These are phyloP conservation scores for Notolabrus celidotus DNA, from an alignment of 2,797 vertebrate genomes.

Conservation along the genomic window DNA sequence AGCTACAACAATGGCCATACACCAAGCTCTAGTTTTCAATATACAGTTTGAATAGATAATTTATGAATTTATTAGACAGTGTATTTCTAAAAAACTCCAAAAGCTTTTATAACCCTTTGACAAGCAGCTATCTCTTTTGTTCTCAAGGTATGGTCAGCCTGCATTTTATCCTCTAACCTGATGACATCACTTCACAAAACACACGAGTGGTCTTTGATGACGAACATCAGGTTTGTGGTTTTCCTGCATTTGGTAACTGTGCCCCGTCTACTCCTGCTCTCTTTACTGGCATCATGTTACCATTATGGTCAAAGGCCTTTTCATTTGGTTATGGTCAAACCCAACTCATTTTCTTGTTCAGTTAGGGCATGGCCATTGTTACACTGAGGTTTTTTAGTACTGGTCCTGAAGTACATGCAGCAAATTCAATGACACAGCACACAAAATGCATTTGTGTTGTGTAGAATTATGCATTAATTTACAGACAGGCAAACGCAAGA, in stretches of 20 bases:
- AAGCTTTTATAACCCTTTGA: too few relatives aligned
- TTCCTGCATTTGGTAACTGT: conserved; percentile 15
- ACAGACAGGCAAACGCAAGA: too few relatives aligned
- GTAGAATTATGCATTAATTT: too few relatives aligned
- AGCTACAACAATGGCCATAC: too few relatives aligned
- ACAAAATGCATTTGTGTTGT: not conserved
- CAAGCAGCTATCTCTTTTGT: not conserved
- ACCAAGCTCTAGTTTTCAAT: too few relatives aligned
- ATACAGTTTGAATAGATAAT: too few relatives aligned
- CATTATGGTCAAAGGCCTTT: not conserved
- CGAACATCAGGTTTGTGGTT: conserved; percentile 9
- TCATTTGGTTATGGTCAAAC: not conserved
- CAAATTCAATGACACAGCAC: too few relatives aligned
- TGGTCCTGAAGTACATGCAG: not conserved
- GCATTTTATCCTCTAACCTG: too few relatives aligned
- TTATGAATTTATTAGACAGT: too few relatives aligned
- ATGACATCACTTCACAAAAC: conserved; percentile 59
- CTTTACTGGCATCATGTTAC: too few relatives aligned
- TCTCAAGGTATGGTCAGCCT: too few relatives aligned
- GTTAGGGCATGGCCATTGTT: not conserved
- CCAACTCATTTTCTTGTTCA: conserved; percentile 42
- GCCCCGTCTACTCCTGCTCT: conserved; percentile 5
- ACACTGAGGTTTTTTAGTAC: not conserved
- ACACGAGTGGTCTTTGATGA: not conserved
- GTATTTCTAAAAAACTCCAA: too few relatives aligned